These are phyloP conservation scores for Catharus ustulatus DNA, from an alignment of 2,797 vertebrate species.

Conservation along the genomic window DNA sequence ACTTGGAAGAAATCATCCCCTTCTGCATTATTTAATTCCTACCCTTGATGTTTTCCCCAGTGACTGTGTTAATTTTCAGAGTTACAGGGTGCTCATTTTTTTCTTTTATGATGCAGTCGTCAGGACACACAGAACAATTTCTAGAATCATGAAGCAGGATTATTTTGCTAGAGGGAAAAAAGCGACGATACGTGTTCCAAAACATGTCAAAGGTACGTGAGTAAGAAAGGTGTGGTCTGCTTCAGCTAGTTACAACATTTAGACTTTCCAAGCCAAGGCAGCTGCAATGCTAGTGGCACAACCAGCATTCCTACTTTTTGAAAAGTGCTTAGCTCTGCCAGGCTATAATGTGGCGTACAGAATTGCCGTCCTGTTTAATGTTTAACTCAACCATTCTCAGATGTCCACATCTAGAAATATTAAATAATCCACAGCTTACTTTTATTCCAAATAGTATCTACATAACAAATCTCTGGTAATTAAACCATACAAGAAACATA, in stretches of 20 bases:
- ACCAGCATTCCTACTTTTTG: constrained; percentile 35
- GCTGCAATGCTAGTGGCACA: constrained; percentile 38
- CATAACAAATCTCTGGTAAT: constrained; percentile 43
- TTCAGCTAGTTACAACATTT: constrained; percentile 36
- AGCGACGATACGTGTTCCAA: constrained; percentile 51
- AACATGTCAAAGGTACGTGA: constrained; percentile 17
- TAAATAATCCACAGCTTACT: constrained; percentile 24
- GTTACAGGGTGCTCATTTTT: neutral
- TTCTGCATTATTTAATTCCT: neutral
- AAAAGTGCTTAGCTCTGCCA: neutral
- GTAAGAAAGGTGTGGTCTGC: constrained; percentile 62
- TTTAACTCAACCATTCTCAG: constrained; percentile 22
- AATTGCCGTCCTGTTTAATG: neutral
- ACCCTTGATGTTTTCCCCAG: neutral
- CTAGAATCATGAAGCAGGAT: constrained; percentile 26
- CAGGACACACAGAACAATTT: neutral
- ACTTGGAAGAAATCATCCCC: neutral
- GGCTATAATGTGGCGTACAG: neutral
- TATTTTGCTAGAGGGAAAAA: constrained; percentile 54
- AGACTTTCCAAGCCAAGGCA: constrained; percentile 43
- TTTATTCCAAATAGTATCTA: constrained; percentile 13
- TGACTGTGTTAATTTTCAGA: neutral
- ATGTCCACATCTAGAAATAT: neutral
- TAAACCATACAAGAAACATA: constrained; percentile 41
- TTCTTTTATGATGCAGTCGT: neutral